Base-by-base conservation (phyloP, 2,888 invertebrate genomes). In the Sarcophaga variegata region DNA sequence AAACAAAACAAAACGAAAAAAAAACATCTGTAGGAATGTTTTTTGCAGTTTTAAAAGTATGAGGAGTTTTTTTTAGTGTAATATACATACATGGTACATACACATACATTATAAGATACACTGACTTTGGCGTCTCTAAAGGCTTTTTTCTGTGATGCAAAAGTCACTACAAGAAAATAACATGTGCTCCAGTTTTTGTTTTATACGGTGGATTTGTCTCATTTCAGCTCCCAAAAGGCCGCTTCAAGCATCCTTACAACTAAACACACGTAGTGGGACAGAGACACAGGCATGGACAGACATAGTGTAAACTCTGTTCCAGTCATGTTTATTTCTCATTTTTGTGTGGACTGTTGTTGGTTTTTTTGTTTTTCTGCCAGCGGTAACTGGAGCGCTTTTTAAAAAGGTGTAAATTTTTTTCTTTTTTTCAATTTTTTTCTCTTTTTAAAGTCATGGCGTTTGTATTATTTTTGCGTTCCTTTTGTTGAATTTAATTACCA, bases 111-210 rank as follows among this genome's bases (percentile, higher is more conserved):
- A 37, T 10, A 37, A 37, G 10, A 37, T 37, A 37, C 37, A 67
- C 49, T 45, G 59, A 81, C 63, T 74, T 77, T 80, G 77, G 69
- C 71, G 80, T 80, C 72, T 82, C 72, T 74, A 49, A 45, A 25
- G 83, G 81, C 81, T 83, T 83, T 84, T 69, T 80, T 70, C 60
- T 37, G 10, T 37, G 60, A 80, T 71, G 47, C 70, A 49, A 59
- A 66, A 84, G 80, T 60, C 64, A 80, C 12, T 54, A 54, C 54
- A 17, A 62, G 60, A 71, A 84, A 80, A 84, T 81, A 84, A 87
- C 87, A 87, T 84, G 87, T 87, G 87, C 87, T 87, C 87, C 63
- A 87, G 81, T 87, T 87, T 87, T 86, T 62, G 8, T 63, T 45
- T 49, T 54, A 54, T 54, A 66, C 47, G 62, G 72, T 66, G 66